These are phyloP conservation scores for Agrotis exclamationis DNA, from an alignment of 2,888 invertebrate genomes.

Conservation along the genomic window DNA sequence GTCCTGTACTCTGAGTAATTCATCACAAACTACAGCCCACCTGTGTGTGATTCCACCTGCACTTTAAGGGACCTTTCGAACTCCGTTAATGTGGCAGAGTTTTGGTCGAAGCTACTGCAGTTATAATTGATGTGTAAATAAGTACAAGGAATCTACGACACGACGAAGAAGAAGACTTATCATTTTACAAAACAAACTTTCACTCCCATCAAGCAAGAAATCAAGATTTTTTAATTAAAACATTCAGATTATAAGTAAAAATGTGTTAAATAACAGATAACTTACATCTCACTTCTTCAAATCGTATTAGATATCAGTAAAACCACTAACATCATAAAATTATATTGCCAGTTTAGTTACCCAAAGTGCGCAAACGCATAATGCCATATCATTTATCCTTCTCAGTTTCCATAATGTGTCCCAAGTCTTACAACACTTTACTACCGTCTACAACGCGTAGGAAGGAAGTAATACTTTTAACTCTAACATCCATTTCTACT, in stretches of 20 bases:
- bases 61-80: no score
- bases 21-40: no score
- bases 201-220: background rate
- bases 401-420: constrained; percentile 12
- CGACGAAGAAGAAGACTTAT: no score
- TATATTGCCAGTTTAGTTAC: background rate
- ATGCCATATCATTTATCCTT: constrained; percentile 13
- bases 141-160: no score
- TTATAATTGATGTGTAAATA: no score
- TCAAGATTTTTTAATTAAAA: no score
- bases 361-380: background rate
- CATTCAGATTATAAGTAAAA: background rate
- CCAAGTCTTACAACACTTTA: constrained; percentile 35
- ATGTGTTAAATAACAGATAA: background rate
- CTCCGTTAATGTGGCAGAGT: no score
- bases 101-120: no score
- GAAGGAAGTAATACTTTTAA: constrained; percentile 43
- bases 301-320: background rate
- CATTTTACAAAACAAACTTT: background rate
- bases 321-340: background rate
- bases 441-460: constrained; percentile 41
- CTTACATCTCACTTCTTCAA: background rate
- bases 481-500: constrained; percentile 13
- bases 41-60: no score
- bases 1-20: no score